Conservation (phyloP, 2,797 vertebrate genomes). For the Carapus acus region DNA sequence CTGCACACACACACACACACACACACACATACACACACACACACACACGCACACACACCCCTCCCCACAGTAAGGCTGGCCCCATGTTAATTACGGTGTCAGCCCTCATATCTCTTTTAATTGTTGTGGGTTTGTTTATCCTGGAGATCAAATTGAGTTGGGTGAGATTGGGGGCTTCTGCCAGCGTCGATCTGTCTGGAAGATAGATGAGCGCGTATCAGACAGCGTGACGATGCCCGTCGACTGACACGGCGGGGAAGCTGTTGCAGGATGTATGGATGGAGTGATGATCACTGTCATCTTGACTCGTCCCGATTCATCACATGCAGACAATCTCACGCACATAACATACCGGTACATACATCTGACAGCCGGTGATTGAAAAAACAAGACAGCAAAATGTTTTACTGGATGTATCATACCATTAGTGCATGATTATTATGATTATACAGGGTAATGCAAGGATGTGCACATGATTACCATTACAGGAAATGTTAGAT, state of each 20-base stretch:
- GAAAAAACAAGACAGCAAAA: too few relatives aligned
- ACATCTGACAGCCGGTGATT: too few relatives aligned
- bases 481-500: too few relatives aligned
- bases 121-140: conserved; percentile 68
- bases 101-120: conserved; percentile 69
- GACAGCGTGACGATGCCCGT: conserved; percentile 40
- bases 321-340: conserved; percentile 14
- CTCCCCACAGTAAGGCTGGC: conserved; percentile 47
- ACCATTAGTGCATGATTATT: too few relatives aligned
- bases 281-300: conserved; percentile 16
- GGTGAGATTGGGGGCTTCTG: conserved; percentile 54
- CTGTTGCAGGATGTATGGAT: conserved; percentile 40
- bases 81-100: conserved; percentile 71
- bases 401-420: too few relatives aligned
- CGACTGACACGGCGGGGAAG: conserved; percentile 7
- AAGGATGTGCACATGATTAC: too few relatives aligned
- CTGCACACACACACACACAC: conserved; percentile 23
- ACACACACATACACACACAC: not conserved
- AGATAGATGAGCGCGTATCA: conserved; percentile 57
- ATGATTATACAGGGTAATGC: too few relatives aligned
- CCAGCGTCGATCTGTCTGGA: conserved; percentile 53
- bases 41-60: not conserved
- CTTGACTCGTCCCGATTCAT: conserved; percentile 19
- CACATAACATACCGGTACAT: conserved; percentile 21
- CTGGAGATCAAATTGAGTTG: conserved; percentile 64